Percentiles rank a stretch among this genome's conserved stretches.
phyloP scores from a whole-genome alignment of 2,797 vertebrate genomes.

The Hippopotamyrus pictus region DNA sequence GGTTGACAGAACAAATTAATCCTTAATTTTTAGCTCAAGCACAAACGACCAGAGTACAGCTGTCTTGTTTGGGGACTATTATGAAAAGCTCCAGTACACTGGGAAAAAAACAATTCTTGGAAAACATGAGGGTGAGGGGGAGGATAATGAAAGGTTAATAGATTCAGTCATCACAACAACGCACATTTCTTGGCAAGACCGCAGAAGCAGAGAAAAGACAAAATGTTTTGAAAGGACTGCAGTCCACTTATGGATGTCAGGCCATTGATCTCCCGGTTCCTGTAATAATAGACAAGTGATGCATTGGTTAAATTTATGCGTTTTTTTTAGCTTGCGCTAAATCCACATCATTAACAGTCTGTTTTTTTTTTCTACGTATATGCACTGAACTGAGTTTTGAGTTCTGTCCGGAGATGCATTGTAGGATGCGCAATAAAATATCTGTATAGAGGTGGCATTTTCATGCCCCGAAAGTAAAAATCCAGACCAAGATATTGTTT shows the following conservation, averaged over 20 bases:
- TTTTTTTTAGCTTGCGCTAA: not conserved
- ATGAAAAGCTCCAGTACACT: not conserved
- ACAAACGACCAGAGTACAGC: not conserved
- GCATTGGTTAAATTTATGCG: not conserved
- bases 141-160: not conserved
- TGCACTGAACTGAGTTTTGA: not conserved
- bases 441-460: not conserved
- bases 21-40: not conserved
- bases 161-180: not conserved
- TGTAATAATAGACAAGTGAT: not conserved
- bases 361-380: not conserved
- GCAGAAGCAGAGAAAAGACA: not conserved
- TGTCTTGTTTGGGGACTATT: not conserved
- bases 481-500: too few species aligned
- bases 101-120: not conserved
- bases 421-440: not conserved
- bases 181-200: not conserved
- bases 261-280: not conserved
- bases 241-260: not conserved
- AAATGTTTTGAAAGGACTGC: not conserved
- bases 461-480: too few species aligned
- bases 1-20: not conserved
- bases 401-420: not conserved
- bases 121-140: not conserved
- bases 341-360: not conserved